Evolutionary conservation across 2,113 vertebrate genomes (phyloP), one percentile per base, ranked within the genome.

Genomic region (Dipodomys stephensi): DNA sequence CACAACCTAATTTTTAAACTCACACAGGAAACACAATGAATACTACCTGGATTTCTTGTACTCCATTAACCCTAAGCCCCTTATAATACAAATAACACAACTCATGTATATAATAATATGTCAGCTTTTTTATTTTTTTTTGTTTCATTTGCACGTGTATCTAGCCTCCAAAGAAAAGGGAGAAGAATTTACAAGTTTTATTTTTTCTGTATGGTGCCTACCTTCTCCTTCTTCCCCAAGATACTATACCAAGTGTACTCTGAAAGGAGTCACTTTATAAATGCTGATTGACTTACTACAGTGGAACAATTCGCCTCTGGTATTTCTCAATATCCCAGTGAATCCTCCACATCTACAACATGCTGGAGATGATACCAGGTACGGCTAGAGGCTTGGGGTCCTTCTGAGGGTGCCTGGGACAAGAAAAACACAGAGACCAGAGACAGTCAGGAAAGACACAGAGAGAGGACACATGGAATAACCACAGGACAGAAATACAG

Each of bases 391-490:
- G 96, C 94, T 64, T 91, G 95, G 95, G 95, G 53, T 97, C 96
- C 93, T 97, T 96, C 93, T 92, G 94, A 77, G 93, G 85, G 76
- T 88, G 85, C 97, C 97, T 97, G 97, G 82, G 97, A 95, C 86
- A 97, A 96, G 96, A 97, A 92, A 97, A 97, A 96, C 95, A 96
- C 78, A 97, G 89, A 95, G 90, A 97, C 95, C 79, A 96, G 85
- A 97, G 88, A 92, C 95, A 94, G 96, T 95, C 92, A 94, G 87
- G 92, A 94, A 84, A 97, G 94, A 89, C 95, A 97, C 95, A 97
- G 78, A 95, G 96, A 96, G 94, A 91, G 74, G 78, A 72, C 82
- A 92, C 78, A 80, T 6, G 30, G 57, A 97, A 92, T 90, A 93
- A 90, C 91, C 78, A 92, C 78, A 83, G 65, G 80, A 84, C 0